Percentiles rank a stretch among this genome's conserved stretches.
phyloP scores from a whole-genome alignment of 2,888 invertebrate species.

The Luffia ferchaultella region DNA sequence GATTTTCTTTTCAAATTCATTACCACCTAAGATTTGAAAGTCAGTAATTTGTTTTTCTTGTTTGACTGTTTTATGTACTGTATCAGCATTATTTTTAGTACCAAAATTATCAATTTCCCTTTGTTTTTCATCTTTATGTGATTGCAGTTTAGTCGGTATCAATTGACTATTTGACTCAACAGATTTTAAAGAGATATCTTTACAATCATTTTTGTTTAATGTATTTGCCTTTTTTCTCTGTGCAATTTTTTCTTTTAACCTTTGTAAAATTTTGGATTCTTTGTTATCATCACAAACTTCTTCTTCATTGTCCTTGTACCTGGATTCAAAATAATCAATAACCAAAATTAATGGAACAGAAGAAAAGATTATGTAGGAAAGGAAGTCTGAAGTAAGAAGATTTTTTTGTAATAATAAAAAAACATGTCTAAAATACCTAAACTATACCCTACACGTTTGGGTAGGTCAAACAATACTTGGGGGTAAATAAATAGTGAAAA shows the following conservation, averaged over 20 bases:
- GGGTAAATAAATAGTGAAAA: no score
- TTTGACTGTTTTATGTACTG: slow-evolving; percentile 14
- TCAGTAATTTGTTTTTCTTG: slow-evolving; percentile 28
- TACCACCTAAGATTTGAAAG: slow-evolving; percentile 75
- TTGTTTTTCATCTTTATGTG: background rate
- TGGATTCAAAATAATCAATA: slow-evolving; percentile 17
- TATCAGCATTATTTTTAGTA: slow-evolving; percentile 18
- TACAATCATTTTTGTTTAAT: slow-evolving; percentile 23
- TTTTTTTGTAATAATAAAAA: no score
- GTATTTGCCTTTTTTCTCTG: slow-evolving; percentile 46
- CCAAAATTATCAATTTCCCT: slow-evolving; percentile 2
- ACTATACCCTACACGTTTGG: no score
- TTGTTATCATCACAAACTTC: slow-evolving; percentile 37
- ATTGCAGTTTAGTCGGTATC: background rate
- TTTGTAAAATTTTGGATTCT: slow-evolving; percentile 65
- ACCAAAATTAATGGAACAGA: slow-evolving; percentile 6
- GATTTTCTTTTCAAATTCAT: slow-evolving; percentile 62
- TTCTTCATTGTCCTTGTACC: slow-evolving; percentile 52
- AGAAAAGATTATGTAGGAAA: no score
- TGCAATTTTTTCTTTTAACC: slow-evolving; percentile 68
- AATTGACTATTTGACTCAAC: slow-evolving; percentile 8
- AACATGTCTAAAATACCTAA: no score
- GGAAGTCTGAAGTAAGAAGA: no score
- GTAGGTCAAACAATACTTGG: no score
- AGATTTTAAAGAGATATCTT: slow-evolving; percentile 5